These are phyloP conservation scores for Pituophis catenifer DNA, from an alignment of 2,113 vertebrate genomes.

Conservation along the genomic window DNA sequence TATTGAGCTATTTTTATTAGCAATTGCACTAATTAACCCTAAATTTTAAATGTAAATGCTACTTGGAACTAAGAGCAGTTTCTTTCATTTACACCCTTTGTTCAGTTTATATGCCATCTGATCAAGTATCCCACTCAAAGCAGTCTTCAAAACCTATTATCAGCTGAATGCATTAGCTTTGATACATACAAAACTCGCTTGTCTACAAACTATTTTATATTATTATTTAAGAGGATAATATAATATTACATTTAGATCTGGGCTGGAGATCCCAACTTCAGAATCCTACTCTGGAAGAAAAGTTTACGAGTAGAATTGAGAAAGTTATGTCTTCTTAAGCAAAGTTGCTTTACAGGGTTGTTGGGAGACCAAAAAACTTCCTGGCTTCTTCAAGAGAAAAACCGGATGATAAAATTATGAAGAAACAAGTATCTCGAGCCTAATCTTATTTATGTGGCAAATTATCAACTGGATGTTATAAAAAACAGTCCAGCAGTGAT, in stretches of 20 bases:
- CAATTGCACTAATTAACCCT: background rate
- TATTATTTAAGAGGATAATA: background rate
- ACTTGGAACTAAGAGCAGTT: background rate
- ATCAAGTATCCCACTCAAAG: background rate
- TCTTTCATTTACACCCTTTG: background rate
- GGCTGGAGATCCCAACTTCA: background rate
- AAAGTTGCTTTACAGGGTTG: background rate
- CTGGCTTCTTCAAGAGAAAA: background rate
- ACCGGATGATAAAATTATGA: background rate
- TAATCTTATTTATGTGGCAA: slow-evolving; percentile 34
- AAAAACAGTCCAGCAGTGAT: slow-evolving; percentile 46
- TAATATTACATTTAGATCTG: background rate
- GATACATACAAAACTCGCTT: background rate
- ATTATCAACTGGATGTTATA: background rate
- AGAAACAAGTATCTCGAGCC: slow-evolving; percentile 16
- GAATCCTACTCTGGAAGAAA: background rate
- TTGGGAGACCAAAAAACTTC: background rate
- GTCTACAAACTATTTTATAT: background rate
- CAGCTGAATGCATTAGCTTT: background rate
- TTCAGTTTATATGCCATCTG: background rate
- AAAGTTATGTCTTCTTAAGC: background rate
- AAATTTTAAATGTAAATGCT: background rate
- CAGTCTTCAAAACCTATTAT: background rate
- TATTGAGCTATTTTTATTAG: slow-evolving; percentile 11
- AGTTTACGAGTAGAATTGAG: background rate